Evolutionary conservation across 2,888 invertebrate genomes (phyloP).

Genomic region (Drepanosiphum platanoidis): DNA sequence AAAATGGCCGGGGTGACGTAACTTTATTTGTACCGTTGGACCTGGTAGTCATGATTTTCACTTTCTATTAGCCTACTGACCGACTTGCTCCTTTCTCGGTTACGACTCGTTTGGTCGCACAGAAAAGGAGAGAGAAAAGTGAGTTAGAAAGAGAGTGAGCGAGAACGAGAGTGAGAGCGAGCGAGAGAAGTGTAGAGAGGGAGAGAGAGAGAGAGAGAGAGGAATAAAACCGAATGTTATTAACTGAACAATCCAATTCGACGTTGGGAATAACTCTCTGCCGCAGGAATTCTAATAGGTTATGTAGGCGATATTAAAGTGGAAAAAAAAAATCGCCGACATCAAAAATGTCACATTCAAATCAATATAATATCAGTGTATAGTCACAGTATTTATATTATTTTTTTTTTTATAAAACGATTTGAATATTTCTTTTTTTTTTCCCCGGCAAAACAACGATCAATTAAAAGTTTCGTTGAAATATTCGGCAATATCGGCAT

Average conservation of each 20-base stretch:
- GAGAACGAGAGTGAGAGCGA: background rate
- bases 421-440: too few species aligned
- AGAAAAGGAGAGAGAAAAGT: conserved; percentile 23
- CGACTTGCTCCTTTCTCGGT: conserved; percentile 62
- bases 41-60: conserved; percentile 62
- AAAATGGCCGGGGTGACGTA: conserved; percentile 61
- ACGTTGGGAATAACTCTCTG: conserved; percentile 9
- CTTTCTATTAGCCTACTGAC: conserved; percentile 62
- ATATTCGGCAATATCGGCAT: too few species aligned
- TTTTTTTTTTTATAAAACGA: background rate
- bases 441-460: too few species aligned
- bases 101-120: conserved; percentile 55
- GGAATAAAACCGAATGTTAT: conserved; percentile 37
- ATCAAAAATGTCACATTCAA: background rate
- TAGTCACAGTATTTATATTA: background rate
- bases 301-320: conserved; percentile 6
- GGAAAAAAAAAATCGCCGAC: background rate
- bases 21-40: conserved; percentile 60
- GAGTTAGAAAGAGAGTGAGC: conserved; percentile 4
- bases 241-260: conserved; percentile 49
- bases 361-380: background rate
- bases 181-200: background rate
- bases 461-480: too few species aligned
- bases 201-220: background rate
- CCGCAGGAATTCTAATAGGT: conserved; percentile 22